Conservation (phyloP, 2,797 vertebrate species). For the Macropus fuliginosus region DNA sequence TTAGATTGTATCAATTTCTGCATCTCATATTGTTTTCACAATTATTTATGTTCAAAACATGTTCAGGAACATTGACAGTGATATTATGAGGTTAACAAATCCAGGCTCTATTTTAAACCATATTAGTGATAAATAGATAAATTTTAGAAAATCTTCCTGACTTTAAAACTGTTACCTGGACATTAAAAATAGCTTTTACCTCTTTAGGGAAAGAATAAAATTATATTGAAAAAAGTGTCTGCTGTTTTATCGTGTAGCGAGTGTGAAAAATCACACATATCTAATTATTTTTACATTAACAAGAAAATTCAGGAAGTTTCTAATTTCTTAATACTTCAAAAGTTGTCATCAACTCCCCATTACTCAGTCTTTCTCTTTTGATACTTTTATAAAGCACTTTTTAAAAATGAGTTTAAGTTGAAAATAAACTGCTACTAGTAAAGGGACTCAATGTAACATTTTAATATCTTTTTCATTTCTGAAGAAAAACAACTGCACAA, state of each 20-base stretch:
- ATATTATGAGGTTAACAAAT: background rate
- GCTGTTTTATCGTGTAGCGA: background rate
- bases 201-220: background rate
- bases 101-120: background rate
- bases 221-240: background rate
- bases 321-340: conserved; percentile 15
- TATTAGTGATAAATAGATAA: background rate
- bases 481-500: conserved; percentile 57
- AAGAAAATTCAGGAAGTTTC: conserved; percentile 13
- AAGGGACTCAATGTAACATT: conserved; percentile 61
- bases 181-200: background rate
- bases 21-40: background rate
- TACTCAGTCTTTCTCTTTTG: conserved; percentile 66
- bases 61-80: conserved; percentile 21
- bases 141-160: conserved; percentile 25
- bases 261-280: background rate
- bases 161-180: background rate
- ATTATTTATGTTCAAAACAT: background rate
- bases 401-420: conserved; percentile 64
- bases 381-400: conserved; percentile 72
- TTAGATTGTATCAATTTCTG: background rate
- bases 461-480: conserved; percentile 67
- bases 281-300: conserved; percentile 5
- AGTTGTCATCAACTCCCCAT: conserved; percentile 66
- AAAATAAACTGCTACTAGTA: conserved; percentile 26